Evolutionary conservation across 53 echinoderm and acorn worm species (phyloP), one percentile per base, ranked within the genome.

Genomic region (Luidia sarsii): DNA sequence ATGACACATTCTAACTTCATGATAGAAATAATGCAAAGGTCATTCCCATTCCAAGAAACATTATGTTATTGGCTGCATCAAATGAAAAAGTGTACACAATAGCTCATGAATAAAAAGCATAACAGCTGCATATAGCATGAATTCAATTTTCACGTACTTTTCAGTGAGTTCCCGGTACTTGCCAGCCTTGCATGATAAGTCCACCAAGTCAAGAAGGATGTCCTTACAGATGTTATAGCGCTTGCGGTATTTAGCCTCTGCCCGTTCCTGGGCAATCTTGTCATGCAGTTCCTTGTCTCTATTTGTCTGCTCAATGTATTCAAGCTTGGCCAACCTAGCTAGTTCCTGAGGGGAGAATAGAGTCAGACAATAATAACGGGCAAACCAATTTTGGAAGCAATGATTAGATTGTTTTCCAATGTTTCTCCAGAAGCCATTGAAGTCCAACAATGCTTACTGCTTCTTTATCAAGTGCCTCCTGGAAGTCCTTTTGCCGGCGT

Each of bases 101-200:
- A n/a, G n/a, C n/a, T n/a, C n/a, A n/a, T n/a, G n/a, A n/a, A n/a
- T n/a, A n/a, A n/a, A n/a, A n/a, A n/a, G n/a, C n/a, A 65, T 8
- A 21, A 30, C 35, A 7, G 3, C 27, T 39, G 10, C 64, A 65
- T n/a, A 79, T 63, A 24, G 6, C 64, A 7, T 10, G 3, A 27
- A 20, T 25, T 29, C 19, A 34, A 8, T 27, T 46, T 64, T 33
- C 19, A 64, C 99, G 69, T 75, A 99, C 99, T 91, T 99, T 23
- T 89, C 90, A 14, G 99, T 99, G 16, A 99, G 87, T 67, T 99
- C 99, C 67, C 99, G 89, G 89, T 99, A 99, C 67, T 99, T 94
- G 67, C 94, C 99, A 25, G 94, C 89, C 64, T 99, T 94, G 61
- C 94, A 91, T 19, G 99, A 84, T 55, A 99, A 81, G 67, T 99